Conservation (phyloP, 2,888 invertebrate genomes). For the Epinotia bilunana region DNA sequence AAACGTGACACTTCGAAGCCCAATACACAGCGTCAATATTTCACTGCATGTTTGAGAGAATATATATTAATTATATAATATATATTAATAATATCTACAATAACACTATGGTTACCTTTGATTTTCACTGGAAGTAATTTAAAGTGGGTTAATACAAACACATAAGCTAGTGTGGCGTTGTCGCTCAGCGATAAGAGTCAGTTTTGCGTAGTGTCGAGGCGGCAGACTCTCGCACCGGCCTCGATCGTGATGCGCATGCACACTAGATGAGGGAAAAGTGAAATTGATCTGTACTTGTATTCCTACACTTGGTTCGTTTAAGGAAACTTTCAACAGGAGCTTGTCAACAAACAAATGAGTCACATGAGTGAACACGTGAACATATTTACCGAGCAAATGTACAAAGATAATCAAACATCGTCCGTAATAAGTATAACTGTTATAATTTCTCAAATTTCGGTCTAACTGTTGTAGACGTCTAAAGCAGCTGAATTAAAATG, state of each 20-base stretch:
- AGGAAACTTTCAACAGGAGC: slow-evolving; percentile 80
- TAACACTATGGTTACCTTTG: slow-evolving; percentile 5
- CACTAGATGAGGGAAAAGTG: slow-evolving; percentile 79
- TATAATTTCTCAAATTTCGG: slow-evolving; percentile 51
- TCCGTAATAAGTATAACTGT: slow-evolving; percentile 50
- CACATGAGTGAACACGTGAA: slow-evolving; percentile 31
- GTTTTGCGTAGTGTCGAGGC: slow-evolving; percentile 57
- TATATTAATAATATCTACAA: neutral
- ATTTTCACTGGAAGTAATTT: slow-evolving; percentile 26
- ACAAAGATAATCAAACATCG: slow-evolving; percentile 52
- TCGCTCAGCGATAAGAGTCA: slow-evolving; percentile 52
- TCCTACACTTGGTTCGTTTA: slow-evolving; percentile 66
- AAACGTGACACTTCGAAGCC: too few relatives aligned
- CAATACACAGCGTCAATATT: too few relatives aligned
- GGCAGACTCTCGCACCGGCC: slow-evolving; percentile 77
- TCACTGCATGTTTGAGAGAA: too few relatives aligned
- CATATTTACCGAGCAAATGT: slow-evolving; percentile 41
- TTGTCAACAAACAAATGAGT: slow-evolving; percentile 50
- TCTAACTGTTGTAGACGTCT: slow-evolving; percentile 62
- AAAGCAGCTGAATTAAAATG: slow-evolving; percentile 61
- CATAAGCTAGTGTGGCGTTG: neutral
- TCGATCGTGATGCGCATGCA: slow-evolving; percentile 79
- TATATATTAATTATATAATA: too few relatives aligned
- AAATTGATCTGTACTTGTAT: slow-evolving; percentile 71
- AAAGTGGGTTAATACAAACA: neutral